phyloP scores from a whole-genome alignment of 2,113 vertebrate species.

The Macrotis lagotis region DNA sequence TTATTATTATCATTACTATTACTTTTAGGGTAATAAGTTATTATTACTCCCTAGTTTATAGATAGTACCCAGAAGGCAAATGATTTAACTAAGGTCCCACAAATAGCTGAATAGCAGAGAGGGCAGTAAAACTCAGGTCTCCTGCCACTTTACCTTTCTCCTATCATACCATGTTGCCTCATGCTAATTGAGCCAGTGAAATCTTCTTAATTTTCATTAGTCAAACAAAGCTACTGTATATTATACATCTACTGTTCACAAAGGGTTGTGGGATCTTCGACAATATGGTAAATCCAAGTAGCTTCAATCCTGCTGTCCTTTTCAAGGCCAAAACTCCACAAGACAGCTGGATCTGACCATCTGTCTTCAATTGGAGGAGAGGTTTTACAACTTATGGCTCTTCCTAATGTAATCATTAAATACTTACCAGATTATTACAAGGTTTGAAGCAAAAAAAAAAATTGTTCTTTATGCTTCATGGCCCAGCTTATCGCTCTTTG shows the following conservation, averaged over 20 bases:
- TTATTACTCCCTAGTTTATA: not conserved
- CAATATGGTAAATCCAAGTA: not conserved
- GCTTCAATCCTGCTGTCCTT: constrained; percentile 8
- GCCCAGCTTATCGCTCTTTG: not conserved
- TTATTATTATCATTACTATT: not conserved
- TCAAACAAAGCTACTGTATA: not conserved
- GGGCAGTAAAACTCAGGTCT: not conserved
- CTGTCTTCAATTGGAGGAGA: not conserved
- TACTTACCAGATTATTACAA: not conserved
- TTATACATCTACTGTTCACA: not conserved
- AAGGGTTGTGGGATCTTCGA: not conserved
- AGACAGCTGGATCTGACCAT: not conserved
- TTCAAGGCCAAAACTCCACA: not conserved
- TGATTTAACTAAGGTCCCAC: not conserved
- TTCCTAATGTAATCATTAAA: constrained; percentile 1
- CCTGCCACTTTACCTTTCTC: not conserved
- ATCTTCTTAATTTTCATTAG: not conserved
- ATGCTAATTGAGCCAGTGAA: not conserved
- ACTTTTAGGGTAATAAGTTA: not conserved
- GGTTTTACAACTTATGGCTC: constrained; percentile 4
- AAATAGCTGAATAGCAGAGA: not conserved
- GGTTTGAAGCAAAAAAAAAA: not conserved
- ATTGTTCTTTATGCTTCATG: not conserved
- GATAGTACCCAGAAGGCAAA: not conserved
- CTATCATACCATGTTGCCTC: not conserved